A percentile compares a stretch with the other conserved stretches of the same genome.
Evolutionary conservation across 2,113 vertebrate species (phyloP).

Genomic region (Campylomormyrus tamandua): DNA sequence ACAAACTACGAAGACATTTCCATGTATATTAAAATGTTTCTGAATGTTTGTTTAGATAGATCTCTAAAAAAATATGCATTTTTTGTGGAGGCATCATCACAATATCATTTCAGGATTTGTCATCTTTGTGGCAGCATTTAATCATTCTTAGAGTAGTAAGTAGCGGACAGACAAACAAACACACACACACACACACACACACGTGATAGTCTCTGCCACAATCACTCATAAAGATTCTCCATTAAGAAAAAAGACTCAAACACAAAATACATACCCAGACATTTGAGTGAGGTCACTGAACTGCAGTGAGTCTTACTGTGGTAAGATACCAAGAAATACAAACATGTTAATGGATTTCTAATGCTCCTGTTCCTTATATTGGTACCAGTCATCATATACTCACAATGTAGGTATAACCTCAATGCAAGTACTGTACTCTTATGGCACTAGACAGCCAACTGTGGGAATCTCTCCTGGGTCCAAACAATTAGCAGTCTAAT

Average conservation of each 20-base stretch:
- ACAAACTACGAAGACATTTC: background rate
- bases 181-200: background rate
- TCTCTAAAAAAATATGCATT: background rate
- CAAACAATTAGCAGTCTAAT: background rate
- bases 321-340: slow-evolving; percentile 8
- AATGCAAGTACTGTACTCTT: background rate
- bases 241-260: background rate
- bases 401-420: background rate
- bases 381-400: background rate
- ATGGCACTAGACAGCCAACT: background rate
- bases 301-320: slow-evolving; percentile 55
- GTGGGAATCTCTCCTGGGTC: background rate
- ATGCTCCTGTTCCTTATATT: background rate
- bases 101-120: background rate
- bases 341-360: background rate
- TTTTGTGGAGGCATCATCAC: background rate
- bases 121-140: background rate
- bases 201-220: background rate
- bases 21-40: background rate
- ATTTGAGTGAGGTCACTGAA: slow-evolving; percentile 57
- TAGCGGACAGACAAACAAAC: background rate
- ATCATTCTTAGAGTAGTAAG: background rate
- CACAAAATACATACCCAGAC: slow-evolving; percentile 51
- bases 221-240: background rate
- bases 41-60: background rate